Conservation (phyloP, 2,888 invertebrate species). For the Nowickia ferox region DNA sequence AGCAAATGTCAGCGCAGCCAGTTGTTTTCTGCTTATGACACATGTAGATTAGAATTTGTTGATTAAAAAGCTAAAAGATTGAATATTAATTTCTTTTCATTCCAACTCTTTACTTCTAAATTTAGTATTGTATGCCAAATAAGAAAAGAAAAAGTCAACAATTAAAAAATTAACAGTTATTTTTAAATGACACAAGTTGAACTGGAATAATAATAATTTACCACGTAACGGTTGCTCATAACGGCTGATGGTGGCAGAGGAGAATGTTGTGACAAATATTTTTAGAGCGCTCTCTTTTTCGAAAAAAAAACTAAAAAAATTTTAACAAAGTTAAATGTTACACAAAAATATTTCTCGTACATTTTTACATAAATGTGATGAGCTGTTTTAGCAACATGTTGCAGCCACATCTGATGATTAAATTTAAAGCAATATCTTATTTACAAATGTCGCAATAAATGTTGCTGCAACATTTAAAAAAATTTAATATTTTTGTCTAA, state of each 20-base stretch:
- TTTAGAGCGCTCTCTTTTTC: too few species aligned
- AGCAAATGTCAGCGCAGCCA: conserved; percentile 13
- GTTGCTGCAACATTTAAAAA: too few species aligned
- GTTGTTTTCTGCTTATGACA: conserved; percentile 22
- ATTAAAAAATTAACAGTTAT: conserved; percentile 21
- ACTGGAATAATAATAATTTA: neutral
- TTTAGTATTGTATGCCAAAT: conserved; percentile 15
- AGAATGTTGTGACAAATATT: neutral
- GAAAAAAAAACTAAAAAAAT: too few species aligned
- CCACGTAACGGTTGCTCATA: neutral
- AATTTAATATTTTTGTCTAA: too few species aligned
- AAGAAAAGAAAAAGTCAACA: neutral
- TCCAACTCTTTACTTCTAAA: conserved; percentile 7
- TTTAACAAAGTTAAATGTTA: too few species aligned
- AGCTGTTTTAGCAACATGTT: too few species aligned
- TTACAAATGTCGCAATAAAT: too few species aligned
- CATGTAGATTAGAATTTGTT: conserved; percentile 32
- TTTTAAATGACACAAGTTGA: conserved; percentile 27
- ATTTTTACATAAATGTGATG: too few species aligned
- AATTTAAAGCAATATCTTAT: too few species aligned
- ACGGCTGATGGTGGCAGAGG: too few species aligned
- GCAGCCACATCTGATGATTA: too few species aligned
- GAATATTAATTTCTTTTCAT: conserved; percentile 27
- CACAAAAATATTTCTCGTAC: too few species aligned
- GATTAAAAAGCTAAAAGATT: conserved; percentile 23